These are phyloP conservation scores for Chloroceryle inda DNA, from an alignment of 2,797 vertebrate species.

Conservation along the genomic window DNA sequence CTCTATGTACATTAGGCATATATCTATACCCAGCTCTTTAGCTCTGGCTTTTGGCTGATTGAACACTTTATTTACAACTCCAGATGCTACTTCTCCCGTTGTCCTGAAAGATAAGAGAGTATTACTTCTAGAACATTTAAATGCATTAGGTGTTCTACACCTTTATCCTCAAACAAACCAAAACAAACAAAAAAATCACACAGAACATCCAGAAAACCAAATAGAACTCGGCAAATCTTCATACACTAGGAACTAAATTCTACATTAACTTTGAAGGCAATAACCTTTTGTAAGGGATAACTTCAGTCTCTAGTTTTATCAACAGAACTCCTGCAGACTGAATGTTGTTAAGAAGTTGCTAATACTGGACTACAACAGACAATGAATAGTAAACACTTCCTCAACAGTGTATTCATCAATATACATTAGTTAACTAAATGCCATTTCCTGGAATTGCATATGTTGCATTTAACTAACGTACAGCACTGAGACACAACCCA, in stretches of 20 bases:
- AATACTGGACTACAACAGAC: background rate
- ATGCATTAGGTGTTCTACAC: background rate
- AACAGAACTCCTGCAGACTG: background rate
- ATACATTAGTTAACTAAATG: background rate
- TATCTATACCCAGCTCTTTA: constrained; percentile 94
- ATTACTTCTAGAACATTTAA: background rate
- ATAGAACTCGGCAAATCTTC: background rate
- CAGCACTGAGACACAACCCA: rapidly evolving
- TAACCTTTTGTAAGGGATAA: background rate
- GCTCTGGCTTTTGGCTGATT: constrained; percentile 98
- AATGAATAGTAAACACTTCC: background rate
- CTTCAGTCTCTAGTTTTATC: background rate
- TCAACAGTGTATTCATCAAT: background rate
- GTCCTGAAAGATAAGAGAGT: constrained; percentile 84
- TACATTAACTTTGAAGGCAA: background rate
- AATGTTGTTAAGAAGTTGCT: background rate
- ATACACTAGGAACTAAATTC: background rate
- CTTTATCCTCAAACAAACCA: background rate
- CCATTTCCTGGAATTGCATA: background rate
- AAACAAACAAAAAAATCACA: background rate
- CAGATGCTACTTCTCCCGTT: constrained; percentile 93
- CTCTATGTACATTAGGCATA: constrained; percentile 96
- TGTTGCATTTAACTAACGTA: background rate
- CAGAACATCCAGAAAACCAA: background rate
- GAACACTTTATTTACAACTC: constrained; percentile 97